A percentile compares a stretch with the other conserved stretches of the same genome.
These are phyloP conservation scores for Aphelenchoides bicaudatus DNA, from an alignment of 2,888 invertebrate species.

Conservation along the genomic window DNA sequence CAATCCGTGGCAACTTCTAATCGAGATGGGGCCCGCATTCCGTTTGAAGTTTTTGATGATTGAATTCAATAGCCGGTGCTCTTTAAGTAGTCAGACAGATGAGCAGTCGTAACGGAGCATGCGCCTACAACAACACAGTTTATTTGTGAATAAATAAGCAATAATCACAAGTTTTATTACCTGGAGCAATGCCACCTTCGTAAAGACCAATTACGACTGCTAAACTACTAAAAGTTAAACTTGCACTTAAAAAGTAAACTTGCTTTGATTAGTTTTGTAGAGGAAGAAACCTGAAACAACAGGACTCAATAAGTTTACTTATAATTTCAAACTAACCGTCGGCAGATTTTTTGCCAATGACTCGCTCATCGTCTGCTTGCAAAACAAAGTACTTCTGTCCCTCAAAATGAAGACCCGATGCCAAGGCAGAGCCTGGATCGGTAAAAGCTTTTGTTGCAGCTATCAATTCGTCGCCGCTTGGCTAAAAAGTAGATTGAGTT, in stretches of 20 bases:
- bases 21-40: slow-evolving; percentile 13
- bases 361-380: slow-evolving; percentile 55
- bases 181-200: slow-evolving; percentile 59
- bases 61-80: slow-evolving; percentile 48
- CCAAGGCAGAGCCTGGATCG: slow-evolving; percentile 46
- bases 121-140: too few species aligned
- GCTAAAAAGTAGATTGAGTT: slow-evolving; percentile 14
- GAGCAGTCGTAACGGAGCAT: too few species aligned
- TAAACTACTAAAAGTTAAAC: slow-evolving; percentile 30
- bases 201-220: slow-evolving; percentile 59
- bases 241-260: not conserved
- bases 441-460: slow-evolving; percentile 49
- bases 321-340: slow-evolving; percentile 55
- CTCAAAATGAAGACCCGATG: slow-evolving; percentile 55
- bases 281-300: not conserved
- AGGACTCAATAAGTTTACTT: slow-evolving; percentile 8
- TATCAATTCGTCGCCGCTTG: slow-evolving; percentile 33
- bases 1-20: slow-evolving; percentile 12
- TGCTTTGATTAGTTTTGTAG: slow-evolving; percentile 56
- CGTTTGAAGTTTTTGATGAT: not conserved
- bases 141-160: too few species aligned
- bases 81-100: slow-evolving; percentile 60
- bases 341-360: slow-evolving; percentile 59
- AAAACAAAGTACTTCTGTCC: slow-evolving; percentile 54
- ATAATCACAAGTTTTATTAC: slow-evolving; percentile 56